Percentiles rank a stretch among this genome's conserved stretches.
Evolutionary conservation across 2,888 invertebrate species (phyloP).

Genomic region (Icerya purchasi): DNA sequence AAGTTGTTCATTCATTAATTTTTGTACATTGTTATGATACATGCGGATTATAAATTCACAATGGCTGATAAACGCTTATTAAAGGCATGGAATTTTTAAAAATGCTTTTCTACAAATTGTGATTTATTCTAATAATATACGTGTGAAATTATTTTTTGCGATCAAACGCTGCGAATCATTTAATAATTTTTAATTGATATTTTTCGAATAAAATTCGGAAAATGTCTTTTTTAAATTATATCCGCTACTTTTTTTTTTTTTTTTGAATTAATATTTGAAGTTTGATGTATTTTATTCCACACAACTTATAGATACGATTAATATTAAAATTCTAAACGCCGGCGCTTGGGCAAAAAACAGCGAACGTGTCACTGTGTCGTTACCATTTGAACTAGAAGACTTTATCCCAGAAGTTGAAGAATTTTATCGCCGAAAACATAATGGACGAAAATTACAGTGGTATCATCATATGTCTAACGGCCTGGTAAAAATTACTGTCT

Average conservation of each 20-base stretch:
- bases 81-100: too few relatives aligned
- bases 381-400: constrained; percentile 93
- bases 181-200: not conserved
- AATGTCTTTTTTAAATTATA: not conserved
- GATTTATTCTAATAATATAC: too few relatives aligned
- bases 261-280: too few relatives aligned
- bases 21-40: too few relatives aligned
- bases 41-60: too few relatives aligned
- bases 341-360: constrained; percentile 95
- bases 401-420: constrained; percentile 98
- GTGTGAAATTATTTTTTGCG: too few relatives aligned
- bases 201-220: not conserved
- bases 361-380: constrained; percentile 81
- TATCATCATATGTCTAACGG: constrained; percentile 99
- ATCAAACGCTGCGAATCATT: too few relatives aligned
- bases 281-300: too few relatives aligned
- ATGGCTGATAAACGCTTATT: too few relatives aligned
- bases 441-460: constrained; percentile 94
- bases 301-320: constrained; percentile 59
- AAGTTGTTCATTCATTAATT: too few relatives aligned
- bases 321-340: constrained; percentile 94
- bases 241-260: too few relatives aligned
- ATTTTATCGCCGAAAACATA: constrained; percentile 93
- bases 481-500: constrained; percentile 36
- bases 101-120: too few relatives aligned